Percentiles rank a stretch among this genome's conserved stretches.
These are phyloP conservation scores for Lates japonicus DNA, from an alignment of 2,797 vertebrate genomes.

Conservation along the genomic window DNA sequence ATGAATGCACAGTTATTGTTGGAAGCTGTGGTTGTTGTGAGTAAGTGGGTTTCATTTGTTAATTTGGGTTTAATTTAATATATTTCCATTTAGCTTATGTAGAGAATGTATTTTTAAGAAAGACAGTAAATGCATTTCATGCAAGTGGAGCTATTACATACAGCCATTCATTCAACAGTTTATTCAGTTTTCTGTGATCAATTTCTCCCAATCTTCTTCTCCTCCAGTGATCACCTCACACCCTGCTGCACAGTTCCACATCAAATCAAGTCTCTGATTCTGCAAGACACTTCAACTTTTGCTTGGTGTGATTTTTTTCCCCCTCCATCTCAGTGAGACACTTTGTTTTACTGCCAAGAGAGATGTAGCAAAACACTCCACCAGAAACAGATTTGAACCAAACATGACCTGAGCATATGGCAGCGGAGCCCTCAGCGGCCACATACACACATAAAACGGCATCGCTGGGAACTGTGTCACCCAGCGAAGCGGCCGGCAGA, in stretches of 20 bases:
- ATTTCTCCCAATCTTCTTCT: conserved; percentile 6
- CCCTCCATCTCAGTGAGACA: conserved; percentile 5
- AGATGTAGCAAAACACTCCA: conserved; percentile 47
- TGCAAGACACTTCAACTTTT: conserved; percentile 41
- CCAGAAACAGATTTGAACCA: conserved; percentile 45
- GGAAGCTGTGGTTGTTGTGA: too few species aligned
- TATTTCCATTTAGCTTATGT: not conserved
- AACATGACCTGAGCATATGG: conserved; percentile 69
- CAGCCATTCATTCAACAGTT: conserved; percentile 3
- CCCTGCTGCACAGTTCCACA: conserved; percentile 3
- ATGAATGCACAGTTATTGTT: not conserved
- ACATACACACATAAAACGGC: conserved; percentile 11
- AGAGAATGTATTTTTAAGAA: not conserved
- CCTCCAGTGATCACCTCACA: conserved; percentile 10
- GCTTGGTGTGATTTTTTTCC: not conserved
- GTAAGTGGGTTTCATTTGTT: not conserved
- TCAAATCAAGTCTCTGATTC: conserved; percentile 48
- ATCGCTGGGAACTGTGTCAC: conserved; percentile 29
- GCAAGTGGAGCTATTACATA: conserved; percentile 13
- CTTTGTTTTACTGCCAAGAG: conserved; percentile 57
- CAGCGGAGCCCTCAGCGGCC: conserved; percentile 17
- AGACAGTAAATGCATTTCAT: conserved; percentile 16
- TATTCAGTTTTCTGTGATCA: not conserved
- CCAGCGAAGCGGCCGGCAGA: not conserved
- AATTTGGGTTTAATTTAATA: not conserved